phyloP scores from a whole-genome alignment of 2,888 invertebrate species.

The Drosophila dives region DNA sequence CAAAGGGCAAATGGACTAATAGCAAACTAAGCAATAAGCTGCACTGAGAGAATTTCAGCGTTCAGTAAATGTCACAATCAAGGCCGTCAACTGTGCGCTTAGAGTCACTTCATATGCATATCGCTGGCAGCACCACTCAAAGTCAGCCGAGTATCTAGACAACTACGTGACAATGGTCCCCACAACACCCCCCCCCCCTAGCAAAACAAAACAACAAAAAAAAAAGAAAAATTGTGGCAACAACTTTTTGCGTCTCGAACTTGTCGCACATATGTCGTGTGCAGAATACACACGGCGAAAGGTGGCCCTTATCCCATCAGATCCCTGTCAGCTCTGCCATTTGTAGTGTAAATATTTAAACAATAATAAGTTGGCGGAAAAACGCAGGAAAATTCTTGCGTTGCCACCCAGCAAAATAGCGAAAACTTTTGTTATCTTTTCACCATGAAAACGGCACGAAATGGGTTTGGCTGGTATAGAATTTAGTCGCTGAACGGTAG shows the following conservation, averaged over 20 bases:
- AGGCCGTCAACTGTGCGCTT: slow-evolving; percentile 2
- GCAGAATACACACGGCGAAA: slow-evolving; percentile 22
- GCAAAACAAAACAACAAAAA: background rate
- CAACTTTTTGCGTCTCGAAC: slow-evolving; percentile 57
- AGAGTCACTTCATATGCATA: slow-evolving; percentile 55
- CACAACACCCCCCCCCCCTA: background rate
- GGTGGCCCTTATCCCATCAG: no score
- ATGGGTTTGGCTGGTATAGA: slow-evolving; percentile 33
- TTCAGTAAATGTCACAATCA: slow-evolving; percentile 16
- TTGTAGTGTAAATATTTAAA: slow-evolving; percentile 78
- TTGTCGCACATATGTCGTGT: slow-evolving; percentile 64
- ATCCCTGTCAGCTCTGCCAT: slow-evolving; percentile 18
- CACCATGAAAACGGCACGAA: slow-evolving; percentile 72
- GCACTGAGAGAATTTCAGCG: slow-evolving; percentile 15
- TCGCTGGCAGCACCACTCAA: slow-evolving; percentile 44
- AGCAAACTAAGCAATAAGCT: slow-evolving; percentile 57
- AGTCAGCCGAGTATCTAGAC: slow-evolving; percentile 48
- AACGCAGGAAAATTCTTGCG: slow-evolving; percentile 72
- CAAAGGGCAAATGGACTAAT: slow-evolving; percentile 61
- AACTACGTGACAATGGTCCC: slow-evolving; percentile 74
- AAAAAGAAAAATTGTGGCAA: slow-evolving; percentile 32
- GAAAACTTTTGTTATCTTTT: slow-evolving; percentile 78
- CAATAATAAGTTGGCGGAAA: slow-evolving; percentile 80
- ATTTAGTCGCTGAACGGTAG: slow-evolving; percentile 31
- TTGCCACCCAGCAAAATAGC: slow-evolving; percentile 49